Conservation (phyloP, 2,888 invertebrate genomes). For the Rhyacophila evoluta region DNA sequence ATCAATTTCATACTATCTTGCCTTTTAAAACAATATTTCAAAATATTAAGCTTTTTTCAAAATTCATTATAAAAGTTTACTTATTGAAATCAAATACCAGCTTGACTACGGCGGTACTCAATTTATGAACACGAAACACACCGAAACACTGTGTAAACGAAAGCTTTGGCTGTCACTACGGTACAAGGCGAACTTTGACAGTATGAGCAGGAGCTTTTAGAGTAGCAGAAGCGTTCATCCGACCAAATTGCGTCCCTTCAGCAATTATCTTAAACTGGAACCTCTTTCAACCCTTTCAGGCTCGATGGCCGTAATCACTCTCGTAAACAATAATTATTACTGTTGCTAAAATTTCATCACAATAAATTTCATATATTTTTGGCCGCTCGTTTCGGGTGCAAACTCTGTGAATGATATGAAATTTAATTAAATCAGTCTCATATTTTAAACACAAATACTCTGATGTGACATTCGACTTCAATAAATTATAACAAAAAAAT, state of each 20-base stretch:
- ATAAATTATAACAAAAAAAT: too few species aligned
- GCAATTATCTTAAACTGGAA: constrained; percentile 22
- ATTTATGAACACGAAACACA: too few species aligned
- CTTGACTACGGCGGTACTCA: too few species aligned
- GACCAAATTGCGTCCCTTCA: constrained; percentile 10
- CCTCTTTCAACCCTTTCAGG: constrained; percentile 17
- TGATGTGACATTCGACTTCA: too few species aligned
- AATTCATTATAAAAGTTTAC: too few species aligned
- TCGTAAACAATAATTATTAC: constrained; percentile 11
- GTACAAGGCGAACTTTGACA: neutral
- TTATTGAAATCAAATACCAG: too few species aligned
- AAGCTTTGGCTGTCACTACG: neutral
- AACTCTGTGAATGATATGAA: constrained; percentile 2
- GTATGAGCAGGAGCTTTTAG: neutral
- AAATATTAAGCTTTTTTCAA: too few species aligned
- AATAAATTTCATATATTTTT: neutral
- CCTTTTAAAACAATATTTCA: too few species aligned
- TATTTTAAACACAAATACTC: neutral
- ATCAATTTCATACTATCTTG: too few species aligned
- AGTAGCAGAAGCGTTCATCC: constrained; percentile 3
- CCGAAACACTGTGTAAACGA: neutral
- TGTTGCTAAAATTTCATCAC: neutral
- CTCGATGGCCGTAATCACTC: neutral
- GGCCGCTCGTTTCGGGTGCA: neutral
- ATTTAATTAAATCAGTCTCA: neutral